Evolutionary conservation across 2,888 invertebrate species (phyloP), one percentile per base, ranked within the genome.

Genomic region (Ophonus ardosiacus): DNA sequence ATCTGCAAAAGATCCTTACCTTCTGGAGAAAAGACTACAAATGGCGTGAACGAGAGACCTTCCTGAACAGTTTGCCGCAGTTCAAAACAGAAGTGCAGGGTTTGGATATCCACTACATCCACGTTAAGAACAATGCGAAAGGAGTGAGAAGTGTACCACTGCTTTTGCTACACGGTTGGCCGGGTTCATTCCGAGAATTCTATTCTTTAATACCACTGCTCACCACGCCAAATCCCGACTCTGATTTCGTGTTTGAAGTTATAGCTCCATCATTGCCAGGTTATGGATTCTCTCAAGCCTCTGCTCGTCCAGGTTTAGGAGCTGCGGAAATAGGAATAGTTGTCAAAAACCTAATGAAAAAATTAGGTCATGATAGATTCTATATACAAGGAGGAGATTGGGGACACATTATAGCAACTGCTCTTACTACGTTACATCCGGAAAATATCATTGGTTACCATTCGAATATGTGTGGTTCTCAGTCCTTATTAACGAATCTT

Each of bases 101-200:
- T 78, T 88, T 95, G 85, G 92, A 95, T 86, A 93, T 96, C 86
- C 95, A 96, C 89, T 96, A 94, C 89, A 90, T 96, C 17, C 95
- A 94, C 87, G 93, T 93, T 0, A 95, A 94, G 0, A 24, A 85
- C 24, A 87, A 86, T 4, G 24, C 89, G 0, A 43, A 43, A 17
- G 18, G n/a, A 21, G 89, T 93, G 88, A 7, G 59, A 7, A 92
- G 94, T 0, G 86, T 95, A 0, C 96, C 97, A 0, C 88, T 97
- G 0, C 90, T 97, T 1, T 88, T 98, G 59, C 90, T 96, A 13
- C 98, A 98, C 89, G 98, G 98, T 57, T 98, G 98, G 98, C 97
- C 98, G 0, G 97, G 97, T 0, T 97, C 96, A 0, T 93, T 97
- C 0, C 92, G 95, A 18, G 98, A 98, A 91, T 98, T 97, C 91